Evolutionary conservation across 2,888 invertebrate genomes (phyloP), one percentile per base, ranked within the genome.

Genomic region (Metacarcinus magister): DNA sequence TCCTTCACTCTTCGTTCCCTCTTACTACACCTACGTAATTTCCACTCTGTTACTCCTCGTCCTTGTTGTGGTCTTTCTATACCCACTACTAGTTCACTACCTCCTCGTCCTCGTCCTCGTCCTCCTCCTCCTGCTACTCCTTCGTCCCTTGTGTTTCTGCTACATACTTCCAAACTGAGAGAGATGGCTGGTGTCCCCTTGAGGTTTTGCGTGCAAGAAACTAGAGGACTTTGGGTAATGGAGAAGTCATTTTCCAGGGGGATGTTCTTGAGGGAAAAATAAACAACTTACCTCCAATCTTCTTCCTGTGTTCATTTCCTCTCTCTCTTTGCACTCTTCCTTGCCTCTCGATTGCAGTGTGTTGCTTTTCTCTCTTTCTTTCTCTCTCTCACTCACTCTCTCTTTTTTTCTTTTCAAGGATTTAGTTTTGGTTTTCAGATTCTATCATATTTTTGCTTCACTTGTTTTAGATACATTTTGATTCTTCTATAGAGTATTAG

Each of bases 211-310:
- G 92, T 95, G 75, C 92, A 95, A 95, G 92, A 95, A 92, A 75
- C 92, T 44, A 75, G 92, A 95, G 92, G 95, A 95, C 95, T 95
- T 92, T 92, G 39, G 95, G 92, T 95, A 95, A 95, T 95, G 95
- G 95, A 95, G 95, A 95, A 95, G 95, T 95, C 95, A 95, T 95
- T 95, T 95, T 95, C 95, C 95, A 92, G 95, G 44, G 95, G 95
- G 95, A 95, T 75, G n/a, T 46, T 46, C 32, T 92, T 75, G 75
- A 28, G 75, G 75, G 89, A 95, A 95, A 92, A 92, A 92, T 95
- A 95, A 92, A 75, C 54, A 95, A 95, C 92, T 92, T 92, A 92
- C 54, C 92, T n/a, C 82, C 44, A 82, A 32, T 67, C 60, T 92
- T 89, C 94, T 92, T 95, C 95, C 95, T 67, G 92, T 44, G 75